These are phyloP conservation scores for Phoenicopterus ruber DNA, from an alignment of 2,113 vertebrate genomes.

Conservation along the genomic window DNA sequence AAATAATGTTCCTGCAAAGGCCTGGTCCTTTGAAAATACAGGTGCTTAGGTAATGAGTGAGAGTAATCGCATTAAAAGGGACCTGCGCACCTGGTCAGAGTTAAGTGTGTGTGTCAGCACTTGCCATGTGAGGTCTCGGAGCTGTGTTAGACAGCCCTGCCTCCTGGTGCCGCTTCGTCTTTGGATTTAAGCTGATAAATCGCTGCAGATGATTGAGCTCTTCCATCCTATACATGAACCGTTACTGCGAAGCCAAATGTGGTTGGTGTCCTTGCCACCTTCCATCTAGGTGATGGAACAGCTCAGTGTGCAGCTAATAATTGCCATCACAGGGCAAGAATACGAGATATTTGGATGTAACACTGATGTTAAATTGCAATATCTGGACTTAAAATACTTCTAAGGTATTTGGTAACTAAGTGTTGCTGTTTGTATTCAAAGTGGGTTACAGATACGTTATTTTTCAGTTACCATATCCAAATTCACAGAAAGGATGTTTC, in stretches of 20 bases:
- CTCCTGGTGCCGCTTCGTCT: rapidly evolving
- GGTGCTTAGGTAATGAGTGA: background rate
- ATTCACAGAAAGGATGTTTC: background rate
- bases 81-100: background rate
- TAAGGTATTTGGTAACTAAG: background rate
- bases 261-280: background rate
- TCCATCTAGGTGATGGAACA: background rate
- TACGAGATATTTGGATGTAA: background rate
- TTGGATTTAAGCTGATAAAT: background rate
- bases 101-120: rapidly evolving
- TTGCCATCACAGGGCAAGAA: background rate
- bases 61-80: background rate
- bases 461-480: background rate
- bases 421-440: background rate
- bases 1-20: background rate
- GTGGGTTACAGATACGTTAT: background rate
- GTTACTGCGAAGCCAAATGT: rapidly evolving
- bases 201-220: background rate
- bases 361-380: background rate
- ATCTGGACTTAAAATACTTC: background rate
- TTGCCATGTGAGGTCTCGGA: rapidly evolving
- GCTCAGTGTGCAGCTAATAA: background rate
- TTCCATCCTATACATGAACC: rapidly evolving
- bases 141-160: background rate
- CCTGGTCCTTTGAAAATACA: background rate